These are phyloP conservation scores for Zeus faber DNA, from an alignment of 2,113 vertebrate species.

Conservation along the genomic window DNA sequence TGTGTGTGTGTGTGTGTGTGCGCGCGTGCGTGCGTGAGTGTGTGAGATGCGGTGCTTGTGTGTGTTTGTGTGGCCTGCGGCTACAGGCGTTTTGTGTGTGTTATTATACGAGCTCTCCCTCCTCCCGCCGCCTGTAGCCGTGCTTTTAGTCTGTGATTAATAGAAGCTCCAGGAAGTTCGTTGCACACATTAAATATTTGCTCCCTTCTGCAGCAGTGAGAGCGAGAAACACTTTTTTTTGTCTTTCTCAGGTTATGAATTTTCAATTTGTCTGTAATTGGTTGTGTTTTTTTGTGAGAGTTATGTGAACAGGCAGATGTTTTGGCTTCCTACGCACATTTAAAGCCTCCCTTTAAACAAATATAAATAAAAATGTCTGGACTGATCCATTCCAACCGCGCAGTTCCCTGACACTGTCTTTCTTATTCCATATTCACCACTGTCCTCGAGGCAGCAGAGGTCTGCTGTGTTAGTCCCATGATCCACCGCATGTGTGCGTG, in stretches of 20 bases:
- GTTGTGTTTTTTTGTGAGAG: constrained; percentile 3
- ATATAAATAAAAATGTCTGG: not conserved
- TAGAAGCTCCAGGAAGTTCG: constrained; percentile 48
- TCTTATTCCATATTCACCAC: constrained; percentile 18
- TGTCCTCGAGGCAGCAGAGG: not conserved
- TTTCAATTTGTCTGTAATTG: constrained; percentile 27
- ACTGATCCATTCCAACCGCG: too few relatives aligned
- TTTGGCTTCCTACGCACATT: too few relatives aligned
- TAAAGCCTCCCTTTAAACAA: not conserved
- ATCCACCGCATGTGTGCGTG: not conserved
- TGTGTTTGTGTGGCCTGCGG: not conserved
- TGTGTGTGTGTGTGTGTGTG: constrained; percentile 6
- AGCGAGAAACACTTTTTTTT: too few relatives aligned
- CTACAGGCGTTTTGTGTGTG: not conserved
- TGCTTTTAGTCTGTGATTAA: constrained; percentile 65
- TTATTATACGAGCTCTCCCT: constrained; percentile 47
- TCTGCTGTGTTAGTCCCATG: constrained; percentile 23
- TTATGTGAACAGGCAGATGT: not conserved
- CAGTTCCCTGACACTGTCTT: constrained; percentile 37
- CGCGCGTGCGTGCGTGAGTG: constrained; percentile 18
- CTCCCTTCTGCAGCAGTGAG: constrained; percentile 36
- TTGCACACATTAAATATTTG: constrained; percentile 58
- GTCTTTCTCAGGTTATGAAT: constrained; percentile 38
- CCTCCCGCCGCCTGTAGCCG: constrained; percentile 33
- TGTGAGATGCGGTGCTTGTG: constrained; percentile 40